Base-by-base conservation (phyloP, 2,797 vertebrate species). In the Sebastes steindachneri region DNA sequence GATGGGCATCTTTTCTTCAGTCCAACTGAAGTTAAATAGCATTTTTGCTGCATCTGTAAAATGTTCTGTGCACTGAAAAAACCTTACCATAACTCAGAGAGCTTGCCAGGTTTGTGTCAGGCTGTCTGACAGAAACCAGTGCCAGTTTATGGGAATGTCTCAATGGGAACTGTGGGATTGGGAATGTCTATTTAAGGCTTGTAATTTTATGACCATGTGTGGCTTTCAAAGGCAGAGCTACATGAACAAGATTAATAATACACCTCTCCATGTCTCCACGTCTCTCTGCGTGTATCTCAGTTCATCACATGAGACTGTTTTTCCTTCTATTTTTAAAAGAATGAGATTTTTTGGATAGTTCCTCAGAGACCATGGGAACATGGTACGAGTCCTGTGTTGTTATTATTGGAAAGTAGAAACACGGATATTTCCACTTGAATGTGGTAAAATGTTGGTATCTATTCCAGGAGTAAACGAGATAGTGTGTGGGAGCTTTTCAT, bases 271-370 rank as follows among this genome's bases (percentile, higher is more conserved):
- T 45, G 41, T 45, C 35, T 37, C 37, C 37, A 3, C 17, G 19
- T 51, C 48, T 51, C 48, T 51, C 14, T 51, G 3, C 68, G 28
- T 65, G 33, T 45, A 3, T 73, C 23, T 77, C 2, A 75, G 45
- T 71, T 31, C 1, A 28, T 77, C 37, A 68, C 60, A 67, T 57
- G 58, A 15, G 33, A 29, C 33, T 6, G 45, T 48, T 68, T 82
- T 62, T 77, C 65, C 15, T 53, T 69, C 75, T 81, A 45, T 73
- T 85, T 88, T 76, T 83, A 71, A 35, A 58, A 37, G 51, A 67
- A 41, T 21, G 12, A 28, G 3, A 3, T 33, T 63, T 57, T 33
- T 63, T 57, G 21, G 3, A 55, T 26, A 35, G 25, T 78, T 25
- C 29, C 2, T 65, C 41, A 4, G 12, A 29, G 17, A 19, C n/a